A percentile compares a stretch with the other conserved stretches of the same genome.
These are phyloP conservation scores for Drosophila mojavensis DNA, from an alignment of 1,140 invertebrate genomes.

Conservation along the genomic window DNA sequence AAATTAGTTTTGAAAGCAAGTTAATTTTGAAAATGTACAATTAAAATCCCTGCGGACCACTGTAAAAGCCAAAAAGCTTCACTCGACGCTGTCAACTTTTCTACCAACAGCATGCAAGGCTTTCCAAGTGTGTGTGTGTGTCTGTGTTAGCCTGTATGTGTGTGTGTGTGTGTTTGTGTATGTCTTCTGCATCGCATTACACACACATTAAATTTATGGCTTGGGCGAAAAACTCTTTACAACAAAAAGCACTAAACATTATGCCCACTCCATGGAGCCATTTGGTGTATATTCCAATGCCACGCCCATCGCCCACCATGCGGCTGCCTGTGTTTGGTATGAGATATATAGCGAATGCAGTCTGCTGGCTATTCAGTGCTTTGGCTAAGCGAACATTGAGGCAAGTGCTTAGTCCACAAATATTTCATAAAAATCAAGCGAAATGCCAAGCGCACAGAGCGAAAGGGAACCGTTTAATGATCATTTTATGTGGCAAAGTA, in stretches of 20 bases:
- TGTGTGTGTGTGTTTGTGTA: constrained; percentile 29
- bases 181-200: constrained; percentile 65
- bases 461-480: neutral
- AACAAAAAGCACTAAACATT: constrained; percentile 80
- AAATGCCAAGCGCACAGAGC: neutral
- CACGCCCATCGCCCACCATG: constrained; percentile 26
- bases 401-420: constrained; percentile 3
- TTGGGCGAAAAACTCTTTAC: constrained; percentile 69
- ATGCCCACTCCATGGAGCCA: constrained; percentile 57
- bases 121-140: neutral
- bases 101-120: neutral
- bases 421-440: constrained; percentile 6
- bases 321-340: constrained; percentile 16
- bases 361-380: constrained; percentile 9
- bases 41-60: neutral
- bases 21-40: neutral
- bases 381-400: neutral
- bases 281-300: constrained; percentile 1
- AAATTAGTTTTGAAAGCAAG: neutral
- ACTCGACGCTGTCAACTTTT: neutral
- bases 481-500: neutral
- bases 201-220: constrained; percentile 75
- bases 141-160: neutral
- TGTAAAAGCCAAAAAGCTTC: neutral
- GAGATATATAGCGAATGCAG: constrained; percentile 47